Conservation (phyloP, 2,888 invertebrate species). For the Carterocephalus palaemon region DNA sequence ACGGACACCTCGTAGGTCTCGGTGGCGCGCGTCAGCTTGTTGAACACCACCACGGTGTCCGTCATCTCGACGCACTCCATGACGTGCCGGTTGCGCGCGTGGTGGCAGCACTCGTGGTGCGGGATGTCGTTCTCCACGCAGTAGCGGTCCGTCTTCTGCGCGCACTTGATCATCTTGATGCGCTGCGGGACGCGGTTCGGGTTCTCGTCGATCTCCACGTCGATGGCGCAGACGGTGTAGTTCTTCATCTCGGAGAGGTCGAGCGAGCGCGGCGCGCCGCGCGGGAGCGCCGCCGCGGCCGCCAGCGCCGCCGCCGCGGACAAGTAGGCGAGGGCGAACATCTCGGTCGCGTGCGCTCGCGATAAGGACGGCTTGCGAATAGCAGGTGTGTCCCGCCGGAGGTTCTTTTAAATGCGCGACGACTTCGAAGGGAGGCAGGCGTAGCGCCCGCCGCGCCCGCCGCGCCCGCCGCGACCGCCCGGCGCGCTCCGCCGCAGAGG, state of each 20-base stretch:
- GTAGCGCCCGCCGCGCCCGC: conserved; percentile 26
- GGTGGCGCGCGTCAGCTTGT: conserved; percentile 36
- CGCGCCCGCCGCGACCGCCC: conserved; percentile 21
- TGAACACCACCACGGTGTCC: conserved; percentile 62
- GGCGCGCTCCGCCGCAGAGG: conserved; percentile 21
- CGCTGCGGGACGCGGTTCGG: conserved; percentile 54
- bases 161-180: conserved; percentile 65
- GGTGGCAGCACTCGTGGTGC: conserved; percentile 60
- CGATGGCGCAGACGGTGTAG: conserved; percentile 63
- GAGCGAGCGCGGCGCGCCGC: conserved; percentile 38
- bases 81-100: conserved; percentile 47
- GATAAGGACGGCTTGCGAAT: conserved; percentile 46
- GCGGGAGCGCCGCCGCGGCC: conserved; percentile 32
- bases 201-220: conserved; percentile 50
- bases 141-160: conserved; percentile 47
- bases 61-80: conserved; percentile 65
- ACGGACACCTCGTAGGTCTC: conserved; percentile 50
- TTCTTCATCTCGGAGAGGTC: conserved; percentile 50
- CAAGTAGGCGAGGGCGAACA: conserved; percentile 30
- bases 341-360: conserved; percentile 41
- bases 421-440: conserved; percentile 6
- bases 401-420: conserved; percentile 12
- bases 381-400: conserved; percentile 34
- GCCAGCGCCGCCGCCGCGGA: conserved; percentile 31
- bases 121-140: conserved; percentile 48